A percentile compares a stretch with the other conserved stretches of the same genome.
These are phyloP conservation scores for Apotomis turbidana DNA, from an alignment of 2,888 invertebrate genomes.

Conservation along the genomic window DNA sequence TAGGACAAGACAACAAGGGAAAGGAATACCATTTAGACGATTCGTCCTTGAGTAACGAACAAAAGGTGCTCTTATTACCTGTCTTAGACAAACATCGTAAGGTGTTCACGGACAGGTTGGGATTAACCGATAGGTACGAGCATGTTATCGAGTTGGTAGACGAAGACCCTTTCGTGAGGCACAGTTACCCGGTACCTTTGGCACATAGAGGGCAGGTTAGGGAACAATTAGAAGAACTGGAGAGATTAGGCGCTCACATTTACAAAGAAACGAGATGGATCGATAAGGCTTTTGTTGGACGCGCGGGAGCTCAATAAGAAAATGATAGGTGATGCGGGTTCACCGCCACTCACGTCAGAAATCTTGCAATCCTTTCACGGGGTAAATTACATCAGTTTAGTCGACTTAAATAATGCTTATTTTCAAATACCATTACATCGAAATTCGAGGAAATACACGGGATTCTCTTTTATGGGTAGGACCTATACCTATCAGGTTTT, in stretches of 20 bases:
- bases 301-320: neutral
- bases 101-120: no score
- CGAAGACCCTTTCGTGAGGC: neutral
- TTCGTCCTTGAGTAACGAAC: no score
- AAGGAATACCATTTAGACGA: no score
- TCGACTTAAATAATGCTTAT: neutral
- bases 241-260: neutral
- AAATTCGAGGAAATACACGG: neutral
- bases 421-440: slow-evolving; percentile 2
- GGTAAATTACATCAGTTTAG: slow-evolving; percentile 3
- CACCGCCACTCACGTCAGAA: slow-evolving; percentile 2
- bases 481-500: neutral
- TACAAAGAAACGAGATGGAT: neutral
- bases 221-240: neutral
- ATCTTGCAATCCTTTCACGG: slow-evolving; percentile 7
- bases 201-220: neutral
- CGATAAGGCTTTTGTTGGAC: neutral
- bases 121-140: no score
- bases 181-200: neutral
- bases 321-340: slow-evolving; percentile 1
- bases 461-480: neutral
- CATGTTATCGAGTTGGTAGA: no score
- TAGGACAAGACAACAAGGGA: no score
- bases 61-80: no score
- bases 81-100: no score